Evolutionary conservation across 2,888 invertebrate genomes (phyloP).

Genomic region (Globia sparganii): DNA sequence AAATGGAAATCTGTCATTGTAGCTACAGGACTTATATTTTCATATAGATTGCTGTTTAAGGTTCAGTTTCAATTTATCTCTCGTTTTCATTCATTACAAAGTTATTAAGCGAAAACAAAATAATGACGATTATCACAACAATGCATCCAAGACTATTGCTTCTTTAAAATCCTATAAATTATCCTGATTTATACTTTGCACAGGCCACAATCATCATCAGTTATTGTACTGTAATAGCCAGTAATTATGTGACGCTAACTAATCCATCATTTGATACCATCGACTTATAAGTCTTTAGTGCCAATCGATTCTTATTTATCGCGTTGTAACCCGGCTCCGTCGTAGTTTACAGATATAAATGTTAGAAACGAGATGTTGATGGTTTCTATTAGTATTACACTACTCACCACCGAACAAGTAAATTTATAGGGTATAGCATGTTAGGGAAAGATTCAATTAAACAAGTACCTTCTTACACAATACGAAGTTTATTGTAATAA

Average conservation of each 20-base stretch:
- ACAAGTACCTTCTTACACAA: too few relatives aligned
- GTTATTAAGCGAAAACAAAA: constrained; percentile 17
- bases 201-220: constrained; percentile 14
- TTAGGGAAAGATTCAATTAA: too few relatives aligned
- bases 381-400: too few relatives aligned
- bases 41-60: constrained; percentile 4
- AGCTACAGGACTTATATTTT: constrained; percentile 1
- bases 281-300: constrained; percentile 25
- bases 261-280: constrained; percentile 32
- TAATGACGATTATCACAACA: constrained; percentile 26
- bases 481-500: too few relatives aligned
- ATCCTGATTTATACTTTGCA: neutral
- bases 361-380: too few relatives aligned
- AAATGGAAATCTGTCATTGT: constrained; percentile 43
- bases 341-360: too few relatives aligned
- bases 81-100: constrained; percentile 5
- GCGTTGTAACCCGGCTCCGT: too few relatives aligned
- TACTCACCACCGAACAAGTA: too few relatives aligned
- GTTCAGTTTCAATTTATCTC: constrained; percentile 6
- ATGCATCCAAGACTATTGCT: constrained; percentile 20
- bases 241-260: constrained; percentile 24
- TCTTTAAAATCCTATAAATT: constrained; percentile 35
- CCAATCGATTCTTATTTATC: constrained; percentile 19
- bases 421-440: too few relatives aligned
- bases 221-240: constrained; percentile 33